Evolutionary conservation across 1,140 invertebrate species (phyloP).

Genomic region (Formica exsecta): DNA sequence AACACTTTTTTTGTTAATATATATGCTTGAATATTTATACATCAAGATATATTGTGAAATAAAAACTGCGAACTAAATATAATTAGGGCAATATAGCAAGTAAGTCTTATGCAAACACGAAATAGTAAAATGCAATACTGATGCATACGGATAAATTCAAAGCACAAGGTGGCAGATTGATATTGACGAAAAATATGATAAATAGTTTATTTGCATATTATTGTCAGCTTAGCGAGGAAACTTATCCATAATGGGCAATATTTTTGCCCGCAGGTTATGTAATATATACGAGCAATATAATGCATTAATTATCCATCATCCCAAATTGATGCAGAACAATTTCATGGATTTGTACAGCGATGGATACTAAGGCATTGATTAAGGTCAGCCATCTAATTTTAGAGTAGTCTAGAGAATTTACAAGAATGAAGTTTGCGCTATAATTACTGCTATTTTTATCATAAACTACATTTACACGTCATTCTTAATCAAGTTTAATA

Average conservation of each 20-base stretch:
- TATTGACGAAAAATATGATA: not conserved
- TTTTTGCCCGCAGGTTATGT: slow-evolving; percentile 76
- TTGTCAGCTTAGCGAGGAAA: not conserved
- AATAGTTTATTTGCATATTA: slow-evolving; percentile 16
- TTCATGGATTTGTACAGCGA: slow-evolving; percentile 66
- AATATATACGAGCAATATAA: slow-evolving; percentile 61
- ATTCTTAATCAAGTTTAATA: no score
- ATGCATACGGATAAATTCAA: not conserved
- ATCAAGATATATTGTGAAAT: not conserved
- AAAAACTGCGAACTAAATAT: not conserved
- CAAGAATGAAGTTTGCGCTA: slow-evolving; percentile 7
- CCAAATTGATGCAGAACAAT: slow-evolving; percentile 56
- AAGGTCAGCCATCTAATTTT: slow-evolving; percentile 71
- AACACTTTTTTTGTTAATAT: not conserved
- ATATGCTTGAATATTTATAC: not conserved
- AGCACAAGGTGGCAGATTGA: not conserved
- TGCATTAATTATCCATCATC: slow-evolving; percentile 66
- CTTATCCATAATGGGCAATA: slow-evolving; percentile 74
- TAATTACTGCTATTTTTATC: not conserved
- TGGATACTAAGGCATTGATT: slow-evolving; percentile 66
- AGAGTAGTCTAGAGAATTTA: slow-evolving; percentile 62
- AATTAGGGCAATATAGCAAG: not conserved
- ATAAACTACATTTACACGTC: no score
- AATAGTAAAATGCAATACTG: not conserved
- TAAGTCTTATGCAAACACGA: not conserved